Base-by-base conservation (phyloP, 2,113 vertebrate species). In the Bos javanicus region DNA sequence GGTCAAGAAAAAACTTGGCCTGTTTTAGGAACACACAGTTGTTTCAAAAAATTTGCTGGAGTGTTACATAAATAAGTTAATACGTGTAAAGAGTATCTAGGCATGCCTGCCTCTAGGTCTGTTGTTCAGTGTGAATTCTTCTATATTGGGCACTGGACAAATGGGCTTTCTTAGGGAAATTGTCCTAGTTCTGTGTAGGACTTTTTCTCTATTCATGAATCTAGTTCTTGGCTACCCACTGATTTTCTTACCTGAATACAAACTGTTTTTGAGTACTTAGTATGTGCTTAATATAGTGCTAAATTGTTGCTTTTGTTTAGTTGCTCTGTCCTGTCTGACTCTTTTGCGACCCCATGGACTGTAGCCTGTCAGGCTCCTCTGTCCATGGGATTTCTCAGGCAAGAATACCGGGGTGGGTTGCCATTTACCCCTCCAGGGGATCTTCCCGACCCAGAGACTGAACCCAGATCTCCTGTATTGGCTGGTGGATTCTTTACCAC, bases 141-240 rank as follows among this genome's bases (percentile, higher is more conserved):
- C 30, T 60, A 52, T 91, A 33, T 33, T 54, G 50, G 74, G 50
- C 15, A 10, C 23, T 43, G 2, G 12, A 14, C 74, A 96, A 87
- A 26, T 57, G 25, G 23, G 39, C 36, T 64, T 81, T 91, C 81
- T 82, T 54, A 60, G 17, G n/a, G 54, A 57, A 83, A 97, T 50
- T 85, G 13, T 39, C 50, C 15, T 90, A 13, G 4, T 50, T 96
- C 81, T 74, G 14, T 76, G 4, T 56, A 30, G 25, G 12, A 30
- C 15, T 57, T 96, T 39, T 50, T 85, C 23, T 80, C 23, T 62
- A 50, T 64, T 91, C 43, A 33, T 30, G 10, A 30, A 71, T 46
- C 26, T 43, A 57, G 33, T 78, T 83, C 8, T 87, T 78, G 86
- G 39, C 83, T 64, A 60, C 13, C 28, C 7, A 33, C 16, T 26